Percentiles rank a stretch among this genome's conserved stretches.
phyloP scores from a whole-genome alignment of 2,888 invertebrate genomes.

The Galeruca laticollis region DNA sequence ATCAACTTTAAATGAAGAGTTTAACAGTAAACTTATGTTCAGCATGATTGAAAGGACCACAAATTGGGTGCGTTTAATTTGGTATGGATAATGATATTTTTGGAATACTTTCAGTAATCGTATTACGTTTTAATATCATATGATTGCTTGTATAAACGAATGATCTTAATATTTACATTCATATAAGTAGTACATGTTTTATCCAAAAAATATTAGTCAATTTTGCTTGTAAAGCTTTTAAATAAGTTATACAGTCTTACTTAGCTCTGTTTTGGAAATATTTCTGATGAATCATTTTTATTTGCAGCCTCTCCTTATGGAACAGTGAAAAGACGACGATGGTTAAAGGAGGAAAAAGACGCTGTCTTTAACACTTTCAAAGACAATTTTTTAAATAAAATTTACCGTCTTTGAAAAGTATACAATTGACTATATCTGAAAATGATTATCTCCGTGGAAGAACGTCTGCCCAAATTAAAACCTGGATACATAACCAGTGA shows the following conservation, averaged over 20 bases:
- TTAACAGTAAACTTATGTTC: background rate
- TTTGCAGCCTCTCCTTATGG: constrained; percentile 24
- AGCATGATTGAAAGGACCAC: background rate
- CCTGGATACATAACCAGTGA: constrained; percentile 27
- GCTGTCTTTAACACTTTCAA: constrained; percentile 1
- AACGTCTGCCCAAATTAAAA: constrained; percentile 28
- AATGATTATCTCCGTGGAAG: constrained; percentile 10
- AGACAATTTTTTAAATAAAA: constrained; percentile 11
- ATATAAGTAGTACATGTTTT: background rate
- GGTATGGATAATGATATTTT: background rate
- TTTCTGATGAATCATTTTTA: background rate
- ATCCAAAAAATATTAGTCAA: background rate
- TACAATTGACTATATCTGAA: constrained; percentile 8
- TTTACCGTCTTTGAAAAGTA: constrained; percentile 20
- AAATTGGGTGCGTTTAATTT: background rate
- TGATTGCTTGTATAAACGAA: background rate
- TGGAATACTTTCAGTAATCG: background rate
- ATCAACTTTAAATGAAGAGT: background rate
- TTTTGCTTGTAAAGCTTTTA: background rate
- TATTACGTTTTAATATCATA: background rate
- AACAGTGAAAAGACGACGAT: constrained; percentile 20
- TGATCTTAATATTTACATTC: background rate
- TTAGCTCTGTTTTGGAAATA: background rate
- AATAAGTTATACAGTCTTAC: background rate
- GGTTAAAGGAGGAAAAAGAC: constrained; percentile 23